Base-by-base conservation (phyloP, 2,113 vertebrate genomes). In the Epinephelus lanceolatus region DNA sequence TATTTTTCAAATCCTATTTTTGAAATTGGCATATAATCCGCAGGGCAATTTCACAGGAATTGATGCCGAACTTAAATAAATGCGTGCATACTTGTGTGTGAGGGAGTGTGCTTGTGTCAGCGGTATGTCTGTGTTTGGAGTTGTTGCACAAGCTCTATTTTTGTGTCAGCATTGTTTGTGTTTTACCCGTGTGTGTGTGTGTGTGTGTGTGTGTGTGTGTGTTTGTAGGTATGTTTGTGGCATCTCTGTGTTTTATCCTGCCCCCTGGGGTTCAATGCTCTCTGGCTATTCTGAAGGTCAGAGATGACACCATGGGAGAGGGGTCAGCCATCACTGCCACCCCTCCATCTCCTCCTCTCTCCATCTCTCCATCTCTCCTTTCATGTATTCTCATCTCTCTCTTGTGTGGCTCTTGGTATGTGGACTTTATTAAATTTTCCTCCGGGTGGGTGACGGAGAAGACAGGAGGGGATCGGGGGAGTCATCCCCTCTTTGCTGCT, bases 341-440 rank as follows among this genome's bases (percentile, higher is more conserved):
- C 87, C 84, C 78, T 88, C 86, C 82, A 72, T 87, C 87, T 78
- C 84, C 61, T 86, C 83, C 74, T 83, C 86, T 51, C 76, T 88
- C 86, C 81, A 84, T 88, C 90, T 79, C 63, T 88, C 83, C 89
- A 80, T 88, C 89, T 89, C 71, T 89, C 83, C 91, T 91, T 95
- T 94, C 87, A 93, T 94, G 89, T 93, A 69, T 89, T 91, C 87
- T 91, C 90, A 85, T 89, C 89, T 92, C 91, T 86, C 85, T 90
- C 88, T 88, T 86, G 86, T 91, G 81, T 82, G 83, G 90, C 86
- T 89, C 81, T 89, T 92, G 93, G 93, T 93, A 92, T 92, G 93
- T 93, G 89, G 91, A 93, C 92, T 94, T 95, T 93, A 95, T 95
- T 94, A 94, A 90, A 94, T 94, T 92, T 90, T 94, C 91, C 92